These are phyloP conservation scores for Anableps anableps DNA, from an alignment of 2,797 vertebrate species.

Conservation along the genomic window DNA sequence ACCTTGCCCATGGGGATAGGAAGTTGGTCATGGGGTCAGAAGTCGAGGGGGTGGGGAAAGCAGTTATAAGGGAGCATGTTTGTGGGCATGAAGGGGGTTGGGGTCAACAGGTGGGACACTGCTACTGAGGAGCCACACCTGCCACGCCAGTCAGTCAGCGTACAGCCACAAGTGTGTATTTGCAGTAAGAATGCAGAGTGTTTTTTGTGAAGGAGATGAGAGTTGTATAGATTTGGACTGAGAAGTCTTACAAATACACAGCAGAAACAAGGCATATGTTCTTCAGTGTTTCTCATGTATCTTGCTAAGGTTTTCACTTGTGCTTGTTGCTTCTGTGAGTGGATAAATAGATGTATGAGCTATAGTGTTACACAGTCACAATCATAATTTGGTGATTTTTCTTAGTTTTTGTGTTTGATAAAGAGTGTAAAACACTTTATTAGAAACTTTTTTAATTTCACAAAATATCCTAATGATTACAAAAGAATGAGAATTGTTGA, in stretches of 20 bases:
- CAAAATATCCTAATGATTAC: neutral
- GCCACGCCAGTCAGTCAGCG: constrained; percentile 83
- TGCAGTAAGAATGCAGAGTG: constrained; percentile 20
- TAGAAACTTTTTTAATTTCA: neutral
- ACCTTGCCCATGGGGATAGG: constrained; percentile 70
- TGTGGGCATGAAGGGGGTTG: constrained; percentile 56
- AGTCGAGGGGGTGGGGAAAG: constrained; percentile 64
- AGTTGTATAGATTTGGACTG: neutral
- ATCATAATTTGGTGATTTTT: neutral
- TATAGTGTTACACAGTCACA: neutral
- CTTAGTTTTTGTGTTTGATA: neutral
- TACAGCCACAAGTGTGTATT: constrained; percentile 37
- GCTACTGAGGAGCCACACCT: constrained; percentile 78
- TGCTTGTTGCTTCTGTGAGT: neutral
- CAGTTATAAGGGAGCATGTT: constrained; percentile 31
- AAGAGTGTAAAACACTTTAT: neutral
- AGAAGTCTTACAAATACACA: neutral
- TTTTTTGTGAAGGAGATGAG: constrained; percentile 43
- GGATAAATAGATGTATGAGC: neutral
- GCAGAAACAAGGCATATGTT: neutral
- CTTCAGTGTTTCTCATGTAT: neutral
- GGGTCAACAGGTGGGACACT: constrained; percentile 80
- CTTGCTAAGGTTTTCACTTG: neutral
- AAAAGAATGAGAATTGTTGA: neutral
- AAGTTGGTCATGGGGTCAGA: constrained; percentile 86